These are phyloP conservation scores for Chondrilla cf. caribensis DNA, from an alignment of 37 sponge, comb jelly and placozoan species.

Conservation along the genomic window DNA sequence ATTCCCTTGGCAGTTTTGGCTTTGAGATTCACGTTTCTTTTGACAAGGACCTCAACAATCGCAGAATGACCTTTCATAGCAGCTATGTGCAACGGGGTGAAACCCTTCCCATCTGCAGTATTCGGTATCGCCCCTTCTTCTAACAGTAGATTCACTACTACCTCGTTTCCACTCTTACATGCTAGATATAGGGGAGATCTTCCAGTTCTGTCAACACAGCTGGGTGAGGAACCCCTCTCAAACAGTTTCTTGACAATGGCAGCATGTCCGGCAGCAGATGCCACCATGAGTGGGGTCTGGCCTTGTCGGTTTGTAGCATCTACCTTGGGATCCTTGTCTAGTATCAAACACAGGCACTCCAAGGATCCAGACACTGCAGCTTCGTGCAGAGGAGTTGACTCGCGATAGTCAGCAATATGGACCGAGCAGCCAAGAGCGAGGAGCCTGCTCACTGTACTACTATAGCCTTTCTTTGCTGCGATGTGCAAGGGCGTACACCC, in stretches of 20 bases:
- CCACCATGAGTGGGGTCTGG: background rate
- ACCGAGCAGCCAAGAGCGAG: no score
- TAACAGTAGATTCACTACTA: background rate
- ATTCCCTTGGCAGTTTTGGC: background rate
- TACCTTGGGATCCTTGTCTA: no score
- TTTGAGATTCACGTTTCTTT: background rate
- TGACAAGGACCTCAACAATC: background rate
- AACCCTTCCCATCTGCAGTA: background rate
- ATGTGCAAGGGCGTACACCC: no score
- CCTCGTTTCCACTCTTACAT: background rate
- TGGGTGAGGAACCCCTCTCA: background rate
- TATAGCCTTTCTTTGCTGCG: no score
- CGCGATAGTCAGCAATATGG: no score
- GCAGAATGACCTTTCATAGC: background rate
- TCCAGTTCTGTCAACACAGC: background rate
- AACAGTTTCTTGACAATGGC: background rate
- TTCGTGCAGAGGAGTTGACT: no score
- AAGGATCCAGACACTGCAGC: no score
- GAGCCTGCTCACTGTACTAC: no score
- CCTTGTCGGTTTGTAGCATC: no score
- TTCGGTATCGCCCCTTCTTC: background rate
- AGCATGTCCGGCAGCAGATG: background rate
- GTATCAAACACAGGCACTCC: no score
- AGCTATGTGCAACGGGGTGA: background rate
- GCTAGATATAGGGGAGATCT: background rate